These are phyloP conservation scores for Siderastrea radians DNA, from an alignment of 92 coral and sea anemone genomes.

Conservation along the genomic window DNA sequence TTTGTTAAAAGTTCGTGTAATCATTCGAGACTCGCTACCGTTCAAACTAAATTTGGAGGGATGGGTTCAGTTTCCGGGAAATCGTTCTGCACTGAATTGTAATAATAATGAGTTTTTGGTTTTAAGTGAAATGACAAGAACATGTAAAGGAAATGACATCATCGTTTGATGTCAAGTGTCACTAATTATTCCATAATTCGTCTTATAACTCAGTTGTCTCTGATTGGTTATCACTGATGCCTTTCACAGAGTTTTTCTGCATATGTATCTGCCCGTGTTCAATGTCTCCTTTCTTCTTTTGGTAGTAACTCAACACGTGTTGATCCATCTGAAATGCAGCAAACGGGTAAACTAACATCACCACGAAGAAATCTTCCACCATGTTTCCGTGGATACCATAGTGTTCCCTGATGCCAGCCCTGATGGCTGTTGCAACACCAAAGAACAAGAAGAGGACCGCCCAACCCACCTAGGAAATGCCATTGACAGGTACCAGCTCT, in stretches of 20 bases:
- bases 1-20: too few relatives aligned
- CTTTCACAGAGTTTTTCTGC: neutral
- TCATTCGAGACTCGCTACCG: too few relatives aligned
- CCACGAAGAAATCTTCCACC: conserved; percentile 80
- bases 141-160: too few relatives aligned
- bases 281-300: neutral
- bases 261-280: neutral
- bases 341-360: conserved; percentile 77
- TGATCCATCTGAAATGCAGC: conserved; percentile 83
- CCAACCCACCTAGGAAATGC: conserved; percentile 87
- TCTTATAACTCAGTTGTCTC: neutral
- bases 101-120: too few relatives aligned
- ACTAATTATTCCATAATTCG: too few relatives aligned
- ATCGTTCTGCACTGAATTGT: too few relatives aligned
- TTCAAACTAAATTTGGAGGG: too few relatives aligned
- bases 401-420: conserved; percentile 72
- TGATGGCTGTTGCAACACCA: conserved; percentile 69
- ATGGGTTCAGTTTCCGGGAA: too few relatives aligned
- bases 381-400: conserved; percentile 78
- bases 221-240: neutral
- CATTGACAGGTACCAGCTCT: conserved; percentile 57
- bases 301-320: conserved; percentile 42
- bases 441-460: conserved; percentile 80
- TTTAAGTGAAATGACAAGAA: too few relatives aligned
- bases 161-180: too few relatives aligned